Conservation (phyloP, 2,888 invertebrate species). For the Thumatha senex region DNA sequence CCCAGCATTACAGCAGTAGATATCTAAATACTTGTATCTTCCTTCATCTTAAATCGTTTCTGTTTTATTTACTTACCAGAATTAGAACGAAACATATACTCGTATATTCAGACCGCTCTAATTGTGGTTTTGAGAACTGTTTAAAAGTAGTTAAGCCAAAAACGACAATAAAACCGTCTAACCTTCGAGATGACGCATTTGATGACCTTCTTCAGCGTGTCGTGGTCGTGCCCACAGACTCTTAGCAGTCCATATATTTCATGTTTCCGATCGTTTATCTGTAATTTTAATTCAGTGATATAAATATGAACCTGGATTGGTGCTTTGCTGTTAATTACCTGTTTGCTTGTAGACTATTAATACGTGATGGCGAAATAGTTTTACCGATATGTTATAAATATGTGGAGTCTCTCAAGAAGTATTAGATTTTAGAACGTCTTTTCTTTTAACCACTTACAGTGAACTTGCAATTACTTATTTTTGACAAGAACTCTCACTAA, state of each 20-base stretch:
- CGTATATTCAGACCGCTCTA: constrained; percentile 3
- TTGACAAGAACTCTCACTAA: too few species aligned
- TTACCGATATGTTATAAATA: too few species aligned
- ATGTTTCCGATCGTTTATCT: constrained; percentile 65
- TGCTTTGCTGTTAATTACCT: constrained; percentile 9
- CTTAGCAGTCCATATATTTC: constrained; percentile 66
- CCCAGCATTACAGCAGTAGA: too few species aligned
- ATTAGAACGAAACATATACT: background rate
- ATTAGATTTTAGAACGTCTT: too few species aligned
- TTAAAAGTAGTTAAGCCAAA: constrained; percentile 5
- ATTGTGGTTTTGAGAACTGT: constrained; percentile 9
- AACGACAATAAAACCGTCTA: constrained; percentile 12
- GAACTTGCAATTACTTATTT: too few species aligned
- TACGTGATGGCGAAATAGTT: too few species aligned
- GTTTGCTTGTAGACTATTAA: background rate
- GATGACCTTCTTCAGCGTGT: constrained; percentile 72
- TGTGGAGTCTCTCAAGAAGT: too few species aligned
- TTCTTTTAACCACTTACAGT: too few species aligned
- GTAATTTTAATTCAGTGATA: constrained; percentile 36
- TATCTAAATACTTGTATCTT: too few species aligned
- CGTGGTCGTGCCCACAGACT: constrained; percentile 75
- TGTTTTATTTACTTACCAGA: background rate
- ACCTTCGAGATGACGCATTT: constrained; percentile 80
- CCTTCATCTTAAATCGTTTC: too few species aligned
- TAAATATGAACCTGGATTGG: constrained; percentile 1